Conservation (phyloP, 2,797 vertebrate species). For the Lutjanus argentimaculatus region DNA sequence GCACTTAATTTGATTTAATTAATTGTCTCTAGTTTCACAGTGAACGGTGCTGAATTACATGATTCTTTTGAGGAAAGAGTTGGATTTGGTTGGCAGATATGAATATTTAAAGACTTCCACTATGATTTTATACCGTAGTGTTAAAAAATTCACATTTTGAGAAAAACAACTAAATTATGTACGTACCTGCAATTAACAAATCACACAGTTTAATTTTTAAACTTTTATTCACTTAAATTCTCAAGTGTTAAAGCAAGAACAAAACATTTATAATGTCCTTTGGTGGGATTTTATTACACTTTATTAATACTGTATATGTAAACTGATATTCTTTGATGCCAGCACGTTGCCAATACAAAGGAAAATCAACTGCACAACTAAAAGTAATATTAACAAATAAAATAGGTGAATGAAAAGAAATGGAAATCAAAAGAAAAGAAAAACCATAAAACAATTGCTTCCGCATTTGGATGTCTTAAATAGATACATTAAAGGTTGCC, state of each 20-base stretch:
- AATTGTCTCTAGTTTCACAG: neutral
- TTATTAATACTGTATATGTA: constrained; percentile 93
- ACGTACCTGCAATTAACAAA: constrained; percentile 33
- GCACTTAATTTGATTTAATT: neutral
- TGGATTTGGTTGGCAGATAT: neutral
- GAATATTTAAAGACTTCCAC: neutral
- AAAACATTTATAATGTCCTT: constrained; percentile 99
- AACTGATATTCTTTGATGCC: constrained; percentile 99
- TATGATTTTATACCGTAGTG: neutral
- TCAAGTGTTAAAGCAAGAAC: constrained; percentile 99
- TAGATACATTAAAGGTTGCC: constrained; percentile 92
- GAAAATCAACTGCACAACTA: constrained; percentile 91
- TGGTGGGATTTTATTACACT: constrained; percentile 99
- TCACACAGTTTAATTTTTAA: constrained; percentile 80
- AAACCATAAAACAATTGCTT: constrained; percentile 78
- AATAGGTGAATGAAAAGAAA: constrained; percentile 78
- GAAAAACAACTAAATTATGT: neutral
- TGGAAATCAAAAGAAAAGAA: constrained; percentile 71
- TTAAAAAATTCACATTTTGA: neutral
- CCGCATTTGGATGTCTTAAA: constrained; percentile 85
- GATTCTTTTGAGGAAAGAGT: neutral
- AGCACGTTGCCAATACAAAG: constrained; percentile 97
- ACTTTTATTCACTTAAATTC: constrained; percentile 96
- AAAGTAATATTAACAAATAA: constrained; percentile 78
- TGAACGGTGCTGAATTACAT: neutral